These are phyloP conservation scores for Monochamus alternatus DNA, from an alignment of 2,888 invertebrate genomes.

Conservation along the genomic window DNA sequence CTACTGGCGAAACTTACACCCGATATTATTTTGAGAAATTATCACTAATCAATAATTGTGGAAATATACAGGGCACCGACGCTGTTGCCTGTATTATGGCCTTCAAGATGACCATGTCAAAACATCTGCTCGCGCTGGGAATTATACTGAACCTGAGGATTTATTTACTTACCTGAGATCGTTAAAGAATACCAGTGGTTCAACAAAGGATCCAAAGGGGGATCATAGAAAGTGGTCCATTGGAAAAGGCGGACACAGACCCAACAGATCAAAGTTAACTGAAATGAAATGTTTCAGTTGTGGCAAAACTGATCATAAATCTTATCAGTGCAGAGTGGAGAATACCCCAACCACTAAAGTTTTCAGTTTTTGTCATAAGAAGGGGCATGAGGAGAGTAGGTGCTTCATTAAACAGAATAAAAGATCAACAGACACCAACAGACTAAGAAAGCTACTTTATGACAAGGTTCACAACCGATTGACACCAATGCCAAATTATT, in stretches of 20 bases:
- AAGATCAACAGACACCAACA: neutral
- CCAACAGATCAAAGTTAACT: neutral
- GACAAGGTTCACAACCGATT: constrained; percentile 5
- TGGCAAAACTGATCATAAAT: constrained; percentile 12
- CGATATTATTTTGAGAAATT: constrained; percentile 43
- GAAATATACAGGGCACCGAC: too few relatives aligned
- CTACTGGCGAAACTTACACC: constrained; percentile 32
- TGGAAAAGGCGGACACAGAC: neutral
- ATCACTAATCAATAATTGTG: constrained; percentile 1
- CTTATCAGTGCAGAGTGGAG: neutral
- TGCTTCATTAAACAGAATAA: neutral
- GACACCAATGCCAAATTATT: constrained; percentile 17
- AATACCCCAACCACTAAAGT: neutral
- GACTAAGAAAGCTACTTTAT: constrained; percentile 12
- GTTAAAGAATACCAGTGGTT: neutral
- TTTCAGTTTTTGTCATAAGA: constrained; percentile 6
- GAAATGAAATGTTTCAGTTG: constrained; percentile 3
- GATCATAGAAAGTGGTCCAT: too few relatives aligned
- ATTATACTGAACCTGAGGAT: too few relatives aligned
- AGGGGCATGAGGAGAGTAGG: constrained; percentile 13
- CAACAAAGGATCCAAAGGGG: too few relatives aligned
- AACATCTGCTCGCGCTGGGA: too few relatives aligned
- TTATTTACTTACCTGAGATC: too few relatives aligned
- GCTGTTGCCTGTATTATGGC: too few relatives aligned
- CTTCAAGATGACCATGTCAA: too few relatives aligned